Evolutionary conservation across 2,113 vertebrate genomes (phyloP), one percentile per base, ranked within the genome.

Genomic region (Acanthochromis polyacanthus): DNA sequence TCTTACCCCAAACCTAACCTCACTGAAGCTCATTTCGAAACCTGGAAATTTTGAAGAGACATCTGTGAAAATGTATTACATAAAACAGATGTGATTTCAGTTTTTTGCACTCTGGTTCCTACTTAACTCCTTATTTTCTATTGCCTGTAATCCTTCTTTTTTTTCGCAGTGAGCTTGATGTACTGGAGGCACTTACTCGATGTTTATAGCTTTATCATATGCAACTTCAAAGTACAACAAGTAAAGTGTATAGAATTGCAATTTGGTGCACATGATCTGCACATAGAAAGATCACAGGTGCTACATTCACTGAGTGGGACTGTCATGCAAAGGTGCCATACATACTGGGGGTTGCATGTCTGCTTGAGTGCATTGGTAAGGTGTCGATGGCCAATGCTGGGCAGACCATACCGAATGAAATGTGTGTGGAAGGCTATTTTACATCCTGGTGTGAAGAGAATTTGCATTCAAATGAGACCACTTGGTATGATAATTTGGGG

Each of bases 61-160:
- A 36, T 2, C 10, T 65, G n/a, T 25, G 22, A 66, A 52, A 62
- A 48, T 17, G 10, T 40, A 40, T 6, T 16, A 30, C 3, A 61
- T 48, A 15, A 23, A 53, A 43, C 3, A n/a, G 4, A n/a, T 4
- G 52, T 6, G 17, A 19, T 17, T 22, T 59, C 4, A 45, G 22
- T 58, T 28, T 56, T 57, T 22, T 65, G 10, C 6, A 3, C 1
- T 28, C 4, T 22, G 20, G 1, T 22, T 63, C n/a, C 5, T 52
- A 43, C 43, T 5, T 70, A 58, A 68, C 81, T 36, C 19, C n/a
- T 1, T 48, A n/a, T 46, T 3, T 51, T 73, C 62, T 1, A 36
- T 46, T 22, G 48, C 22, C 17, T 62, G 7, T 78, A 82, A 84
- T 78, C 36, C 66, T 12, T 62, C 43, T 62, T 74, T 78, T 25